Evolutionary conservation across 2,888 invertebrate genomes (phyloP).

Genomic region (Hirtodrosophila histrioides): DNA sequence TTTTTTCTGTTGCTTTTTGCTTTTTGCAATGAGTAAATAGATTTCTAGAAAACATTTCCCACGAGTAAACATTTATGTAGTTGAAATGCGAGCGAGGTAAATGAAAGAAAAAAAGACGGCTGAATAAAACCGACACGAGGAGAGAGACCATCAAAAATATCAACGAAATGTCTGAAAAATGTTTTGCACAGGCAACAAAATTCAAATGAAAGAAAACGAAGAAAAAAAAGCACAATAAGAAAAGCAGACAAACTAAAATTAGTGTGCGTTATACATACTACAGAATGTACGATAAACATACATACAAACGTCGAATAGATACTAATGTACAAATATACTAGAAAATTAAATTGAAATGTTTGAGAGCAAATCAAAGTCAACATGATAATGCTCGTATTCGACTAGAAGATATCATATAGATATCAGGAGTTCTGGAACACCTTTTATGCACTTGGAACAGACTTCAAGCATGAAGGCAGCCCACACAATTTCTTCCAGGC

Average conservation of each 20-base stretch:
- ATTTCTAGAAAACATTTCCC: slow-evolving; percentile 33
- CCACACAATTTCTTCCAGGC: too few species aligned
- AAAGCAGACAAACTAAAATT: slow-evolving; percentile 63
- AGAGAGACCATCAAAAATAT: slow-evolving; percentile 47
- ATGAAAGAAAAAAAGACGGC: slow-evolving; percentile 26
- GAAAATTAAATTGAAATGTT: slow-evolving; percentile 33
- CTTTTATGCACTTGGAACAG: too few species aligned
- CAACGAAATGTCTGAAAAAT: slow-evolving; percentile 44
- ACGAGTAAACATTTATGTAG: slow-evolving; percentile 57
- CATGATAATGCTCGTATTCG: too few species aligned
- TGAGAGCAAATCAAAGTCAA: slow-evolving; percentile 18
- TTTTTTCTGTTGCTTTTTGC: not conserved
- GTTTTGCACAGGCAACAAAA: slow-evolving; percentile 23
- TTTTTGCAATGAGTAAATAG: slow-evolving; percentile 46
- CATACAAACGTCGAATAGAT: slow-evolving; percentile 21
- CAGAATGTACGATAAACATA: slow-evolving; percentile 11
- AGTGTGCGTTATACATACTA: slow-evolving; percentile 30
- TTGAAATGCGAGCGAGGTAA: slow-evolving; percentile 38
- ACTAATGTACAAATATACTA: slow-evolving; percentile 20
- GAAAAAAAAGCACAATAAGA: slow-evolving; percentile 19
- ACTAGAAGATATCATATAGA: too few species aligned
- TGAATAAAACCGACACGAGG: not conserved
- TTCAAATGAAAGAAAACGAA: slow-evolving; percentile 24
- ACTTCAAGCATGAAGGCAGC: too few species aligned
- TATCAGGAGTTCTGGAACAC: too few species aligned